A percentile compares a stretch with the other conserved stretches of the same genome.
Evolutionary conservation across 64 coral and sea anemone species (phyloP).

Genomic region (Actinia tenebrosa): DNA sequence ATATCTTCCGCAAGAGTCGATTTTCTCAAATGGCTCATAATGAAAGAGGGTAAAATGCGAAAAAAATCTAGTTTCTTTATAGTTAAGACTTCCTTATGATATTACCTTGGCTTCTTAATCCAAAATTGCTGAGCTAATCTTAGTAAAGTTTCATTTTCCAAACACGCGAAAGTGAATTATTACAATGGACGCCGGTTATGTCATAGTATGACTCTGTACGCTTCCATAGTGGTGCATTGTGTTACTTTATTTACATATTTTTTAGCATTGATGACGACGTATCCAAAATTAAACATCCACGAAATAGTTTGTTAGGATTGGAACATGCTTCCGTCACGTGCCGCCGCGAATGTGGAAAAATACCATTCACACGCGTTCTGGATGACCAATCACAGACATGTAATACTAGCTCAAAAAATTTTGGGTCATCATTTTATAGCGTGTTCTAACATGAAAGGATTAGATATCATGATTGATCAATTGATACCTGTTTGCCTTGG

Average conservation of each 20-base stretch:
- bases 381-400: neutral
- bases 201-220: neutral
- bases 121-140: neutral
- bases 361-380: neutral
- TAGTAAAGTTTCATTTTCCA: neutral
- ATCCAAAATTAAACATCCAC: neutral
- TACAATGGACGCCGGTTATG: neutral
- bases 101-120: neutral
- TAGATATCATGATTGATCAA: neutral
- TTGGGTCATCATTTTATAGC: neutral
- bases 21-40: neutral
- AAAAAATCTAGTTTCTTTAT: neutral
- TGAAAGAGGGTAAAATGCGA: neutral
- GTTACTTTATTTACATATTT: neutral
- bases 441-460: neutral
- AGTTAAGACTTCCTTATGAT: neutral
- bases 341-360: neutral
- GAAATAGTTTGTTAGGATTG: neutral
- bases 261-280: neutral
- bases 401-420: neutral
- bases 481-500: too few relatives aligned
- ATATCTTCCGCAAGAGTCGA: neutral
- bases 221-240: neutral
- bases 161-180: neutral
- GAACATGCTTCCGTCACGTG: neutral